Evolutionary conservation across 2,113 vertebrate genomes (phyloP), one percentile per base, ranked within the genome.

Genomic region (Datnioides undecimradiatus): DNA sequence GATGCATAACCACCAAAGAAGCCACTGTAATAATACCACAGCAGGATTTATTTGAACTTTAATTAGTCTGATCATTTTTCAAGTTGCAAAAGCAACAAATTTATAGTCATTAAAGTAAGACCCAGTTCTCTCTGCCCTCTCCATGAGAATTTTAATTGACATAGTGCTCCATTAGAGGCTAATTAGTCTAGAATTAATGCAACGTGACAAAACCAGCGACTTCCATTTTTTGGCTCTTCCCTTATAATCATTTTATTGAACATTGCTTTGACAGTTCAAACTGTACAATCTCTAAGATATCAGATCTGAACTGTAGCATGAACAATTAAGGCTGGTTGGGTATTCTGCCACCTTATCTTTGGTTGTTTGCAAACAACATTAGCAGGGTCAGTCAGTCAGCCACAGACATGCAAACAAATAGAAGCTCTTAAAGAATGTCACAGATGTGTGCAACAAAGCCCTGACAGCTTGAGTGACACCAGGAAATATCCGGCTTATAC

Each of bases 341-440:
- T 57, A 85, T 73, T 77, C 71, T 60, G 40, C 19, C 23, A 4
- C 52, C 59, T 76, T 70, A 76, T 85, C 45, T 78, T 78, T 13
- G 49, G 49, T 52, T 82, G 84, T 89, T 81, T 88, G 80, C 79
- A 76, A 89, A 88, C 84, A 76, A 17, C 63, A 17, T 48, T 19
- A 34, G 52, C 33, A 29, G 64, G 76, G 71, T 80, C 70, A 89
- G 68, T 68, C 67, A 46, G 68, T 86, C n/a, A n/a, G n/a, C 64
- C 83, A 60, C 73, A 29, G 60, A 73, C 45, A 38, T 49, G 74
- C 29, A 64, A 63, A 54, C 49, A 88, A 73, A 84, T 57, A 73
- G 48, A 68, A 55, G 17, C 25, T 76, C 54, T 73, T 40, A 34
- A 55, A 54, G 40, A 77, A 66, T 79, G 60, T 79, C 72, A 71